phyloP scores from a whole-genome alignment of 2,113 vertebrate species.

The Anarhynchus alexandrinus region DNA sequence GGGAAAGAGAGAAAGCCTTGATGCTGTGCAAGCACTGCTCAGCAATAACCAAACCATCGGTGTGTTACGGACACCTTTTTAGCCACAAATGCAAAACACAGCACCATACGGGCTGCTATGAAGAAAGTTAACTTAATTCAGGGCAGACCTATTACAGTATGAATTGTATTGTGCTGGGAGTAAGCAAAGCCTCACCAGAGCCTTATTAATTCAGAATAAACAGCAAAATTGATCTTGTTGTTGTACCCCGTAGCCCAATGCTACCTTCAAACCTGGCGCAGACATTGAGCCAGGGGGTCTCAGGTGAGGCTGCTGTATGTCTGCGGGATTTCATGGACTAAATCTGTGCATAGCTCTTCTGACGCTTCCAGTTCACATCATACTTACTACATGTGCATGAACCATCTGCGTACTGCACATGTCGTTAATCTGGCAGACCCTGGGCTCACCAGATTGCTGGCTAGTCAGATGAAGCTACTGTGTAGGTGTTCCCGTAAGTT shows the following conservation, averaged over 20 bases:
- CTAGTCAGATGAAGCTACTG: background rate
- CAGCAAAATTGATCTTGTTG: background rate
- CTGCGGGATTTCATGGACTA: background rate
- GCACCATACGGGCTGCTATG: background rate
- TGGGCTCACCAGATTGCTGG: background rate
- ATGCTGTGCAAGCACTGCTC: background rate
- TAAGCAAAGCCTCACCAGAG: background rate
- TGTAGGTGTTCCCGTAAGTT: background rate
- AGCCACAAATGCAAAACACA: background rate
- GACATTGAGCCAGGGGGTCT: background rate
- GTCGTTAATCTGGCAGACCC: background rate
- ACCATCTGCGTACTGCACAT: background rate
- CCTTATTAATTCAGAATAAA: background rate
- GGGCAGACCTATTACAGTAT: background rate
- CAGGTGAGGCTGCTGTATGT: background rate
- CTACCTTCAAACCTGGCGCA: background rate
- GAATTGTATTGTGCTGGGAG: background rate
- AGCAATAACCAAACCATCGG: background rate
- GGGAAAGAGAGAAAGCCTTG: background rate
- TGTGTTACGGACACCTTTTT: background rate
- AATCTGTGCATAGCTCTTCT: background rate
- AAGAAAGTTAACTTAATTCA: background rate
- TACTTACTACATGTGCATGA: background rate
- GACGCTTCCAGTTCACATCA: background rate
- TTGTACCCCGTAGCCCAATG: background rate